Percentiles rank a stretch among this genome's conserved stretches.
Conservation (phyloP, 2,888 invertebrate genomes). For the Idaea straminata region DNA sequence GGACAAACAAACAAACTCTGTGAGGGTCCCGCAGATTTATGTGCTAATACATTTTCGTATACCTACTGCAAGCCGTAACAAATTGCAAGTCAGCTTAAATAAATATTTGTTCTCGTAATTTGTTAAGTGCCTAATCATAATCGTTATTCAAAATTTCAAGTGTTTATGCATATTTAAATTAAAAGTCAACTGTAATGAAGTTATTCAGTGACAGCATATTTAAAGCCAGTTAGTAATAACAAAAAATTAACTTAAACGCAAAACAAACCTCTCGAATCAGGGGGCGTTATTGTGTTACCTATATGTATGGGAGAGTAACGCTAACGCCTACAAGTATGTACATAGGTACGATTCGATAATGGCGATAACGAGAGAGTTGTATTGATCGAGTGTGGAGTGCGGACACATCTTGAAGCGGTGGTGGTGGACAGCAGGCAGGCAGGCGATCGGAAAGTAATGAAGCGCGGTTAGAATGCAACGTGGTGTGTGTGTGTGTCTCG, state of each 20-base stretch:
- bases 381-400: slow-evolving; percentile 32
- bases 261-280: not conserved
- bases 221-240: not conserved
- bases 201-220: not conserved
- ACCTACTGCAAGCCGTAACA: not conserved
- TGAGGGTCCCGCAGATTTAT: not conserved
- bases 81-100: not conserved
- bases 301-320: slow-evolving; percentile 1
- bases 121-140: not conserved
- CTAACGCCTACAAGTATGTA: slow-evolving; percentile 13
- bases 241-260: not conserved
- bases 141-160: not conserved
- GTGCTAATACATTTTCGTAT: not conserved
- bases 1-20: not conserved
- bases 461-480: slow-evolving; percentile 27
- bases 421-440: slow-evolving; percentile 22
- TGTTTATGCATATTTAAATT: too few relatives aligned
- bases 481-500: slow-evolving; percentile 23
- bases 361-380: slow-evolving; percentile 28
- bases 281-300: not conserved
- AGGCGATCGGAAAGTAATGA: slow-evolving; percentile 44
- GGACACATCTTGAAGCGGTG: slow-evolving; percentile 22
- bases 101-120: not conserved
- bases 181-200: too few relatives aligned
- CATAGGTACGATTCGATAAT: slow-evolving; percentile 30